phyloP scores from a whole-genome alignment of 2,113 vertebrate species.

The Dromaius novaehollandiae region DNA sequence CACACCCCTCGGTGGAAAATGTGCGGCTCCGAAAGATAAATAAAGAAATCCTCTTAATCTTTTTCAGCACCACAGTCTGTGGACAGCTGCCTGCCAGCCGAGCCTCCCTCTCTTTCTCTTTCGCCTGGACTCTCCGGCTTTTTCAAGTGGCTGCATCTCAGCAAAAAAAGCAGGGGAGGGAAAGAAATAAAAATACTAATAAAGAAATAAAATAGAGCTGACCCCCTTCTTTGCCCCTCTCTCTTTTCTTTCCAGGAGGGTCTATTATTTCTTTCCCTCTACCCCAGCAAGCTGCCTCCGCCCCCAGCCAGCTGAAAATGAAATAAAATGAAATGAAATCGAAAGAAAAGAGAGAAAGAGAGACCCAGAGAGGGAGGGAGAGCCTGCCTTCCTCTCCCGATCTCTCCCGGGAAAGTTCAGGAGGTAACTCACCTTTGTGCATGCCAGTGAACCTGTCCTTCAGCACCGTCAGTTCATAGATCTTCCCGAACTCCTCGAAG shows the following conservation, averaged over 20 bases:
- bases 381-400: constrained; percentile 42
- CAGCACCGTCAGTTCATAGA: constrained; percentile 99
- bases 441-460: constrained; percentile 99
- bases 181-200: neutral
- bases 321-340: constrained; percentile 65
- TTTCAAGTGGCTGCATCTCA: neutral
- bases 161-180: neutral
- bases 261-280: constrained; percentile 63
- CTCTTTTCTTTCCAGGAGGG: constrained; percentile 23
- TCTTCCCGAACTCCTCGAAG: constrained; percentile 99
- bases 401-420: constrained; percentile 78
- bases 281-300: constrained; percentile 13
- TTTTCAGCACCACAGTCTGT: constrained; percentile 74
- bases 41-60: neutral
- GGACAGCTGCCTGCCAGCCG: constrained; percentile 71
- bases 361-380: neutral
- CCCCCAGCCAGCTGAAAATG: constrained; percentile 46
- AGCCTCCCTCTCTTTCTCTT: neutral
- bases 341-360: constrained; percentile 52
- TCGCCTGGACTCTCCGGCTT: neutral
- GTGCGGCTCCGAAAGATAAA: constrained; percentile 14
- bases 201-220: neutral
- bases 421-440: constrained; percentile 95
- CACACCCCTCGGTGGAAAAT: neutral
- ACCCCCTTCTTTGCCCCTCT: neutral